Base-by-base conservation (phyloP, 2,797 vertebrate genomes). In the Crax fasciolata region DNA sequence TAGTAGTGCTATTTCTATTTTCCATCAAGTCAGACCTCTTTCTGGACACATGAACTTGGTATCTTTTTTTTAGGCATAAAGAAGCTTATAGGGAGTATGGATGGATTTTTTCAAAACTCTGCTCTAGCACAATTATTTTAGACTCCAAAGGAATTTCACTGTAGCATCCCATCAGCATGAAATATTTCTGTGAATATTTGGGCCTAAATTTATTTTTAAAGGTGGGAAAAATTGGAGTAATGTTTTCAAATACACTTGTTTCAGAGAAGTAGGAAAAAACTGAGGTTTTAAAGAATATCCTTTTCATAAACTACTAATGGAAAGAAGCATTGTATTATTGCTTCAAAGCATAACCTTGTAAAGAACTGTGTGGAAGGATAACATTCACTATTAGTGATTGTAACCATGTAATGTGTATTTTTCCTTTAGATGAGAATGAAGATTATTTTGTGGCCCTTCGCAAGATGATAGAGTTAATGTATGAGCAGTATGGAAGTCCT, bases 391-490 rank as follows among this genome's bases (percentile, higher is more conserved):
- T 57, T 57, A 32, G n/a, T 57, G 55, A 57, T 32, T 32, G 21
- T 57, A 57, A 57, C 55, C 19, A 32, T 32, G 55, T 32, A 57
- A 57, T 44, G 2, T 75, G 0, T 87, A 3, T 88, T 24, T 46
- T 82, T 62, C 51, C 66, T 84, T 92, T 74, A 99, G 99, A 99
- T 98, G 99, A 99, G 97, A 99, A 99, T 13, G 97, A 97, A 95
- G 97, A 98, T 11, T 99, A 99, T 94, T 99, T 99, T 97, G 92
- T 98, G 97, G 97, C 93, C 2, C 98, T 99, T 93, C 98, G 98
- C 96, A 89, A 97, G 97, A 99, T 99, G 99, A 99, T 99, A 28
- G 99, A 99, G 96, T 96, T 98, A 13, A 99, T 99, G 99, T 98
- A 98, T 5, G 96, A 98, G 89, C 98, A 98, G 43, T 98, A 99